Evolutionary conservation across 1,140 invertebrate species (phyloP).

Genomic region (Mercenaria mercenaria): DNA sequence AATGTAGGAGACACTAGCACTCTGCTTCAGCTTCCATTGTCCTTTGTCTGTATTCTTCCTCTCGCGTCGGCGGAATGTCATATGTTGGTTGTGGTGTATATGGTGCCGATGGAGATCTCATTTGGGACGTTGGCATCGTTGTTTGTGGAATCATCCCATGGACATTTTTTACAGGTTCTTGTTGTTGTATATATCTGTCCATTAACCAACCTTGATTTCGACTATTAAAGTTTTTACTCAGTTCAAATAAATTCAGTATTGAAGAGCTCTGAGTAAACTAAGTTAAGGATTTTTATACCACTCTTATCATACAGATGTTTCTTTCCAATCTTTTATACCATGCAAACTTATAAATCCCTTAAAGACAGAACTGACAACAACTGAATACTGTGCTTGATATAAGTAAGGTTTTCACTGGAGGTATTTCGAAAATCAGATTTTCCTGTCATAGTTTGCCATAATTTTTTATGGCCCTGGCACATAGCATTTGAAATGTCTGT

Average conservation of each 20-base stretch:
- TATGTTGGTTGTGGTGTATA: constrained; percentile 54
- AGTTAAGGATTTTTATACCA: constrained; percentile 45
- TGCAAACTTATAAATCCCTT: too few species aligned
- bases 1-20: too few species aligned
- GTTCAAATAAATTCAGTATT: constrained; percentile 81
- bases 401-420: too few species aligned
- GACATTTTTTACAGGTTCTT: constrained; percentile 66
- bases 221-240: constrained; percentile 79
- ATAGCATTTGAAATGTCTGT: too few species aligned
- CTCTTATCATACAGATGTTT: not conserved
- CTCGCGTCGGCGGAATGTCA: constrained; percentile 27
- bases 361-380: too few species aligned
- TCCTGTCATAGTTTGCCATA: too few species aligned
- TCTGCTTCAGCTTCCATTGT: constrained; percentile 48
- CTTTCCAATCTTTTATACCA: too few species aligned
- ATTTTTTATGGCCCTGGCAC: too few species aligned
- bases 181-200: constrained; percentile 76
- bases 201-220: constrained; percentile 76
- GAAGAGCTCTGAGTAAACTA: constrained; percentile 74
- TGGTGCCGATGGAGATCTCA: constrained; percentile 59
- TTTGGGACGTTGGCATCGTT: constrained; percentile 58
- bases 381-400: too few species aligned
- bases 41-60: constrained; percentile 29
- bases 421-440: too few species aligned
- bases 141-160: constrained; percentile 55